Base-by-base conservation (phyloP, 2,888 invertebrate species). In the Aethes cnicana region DNA sequence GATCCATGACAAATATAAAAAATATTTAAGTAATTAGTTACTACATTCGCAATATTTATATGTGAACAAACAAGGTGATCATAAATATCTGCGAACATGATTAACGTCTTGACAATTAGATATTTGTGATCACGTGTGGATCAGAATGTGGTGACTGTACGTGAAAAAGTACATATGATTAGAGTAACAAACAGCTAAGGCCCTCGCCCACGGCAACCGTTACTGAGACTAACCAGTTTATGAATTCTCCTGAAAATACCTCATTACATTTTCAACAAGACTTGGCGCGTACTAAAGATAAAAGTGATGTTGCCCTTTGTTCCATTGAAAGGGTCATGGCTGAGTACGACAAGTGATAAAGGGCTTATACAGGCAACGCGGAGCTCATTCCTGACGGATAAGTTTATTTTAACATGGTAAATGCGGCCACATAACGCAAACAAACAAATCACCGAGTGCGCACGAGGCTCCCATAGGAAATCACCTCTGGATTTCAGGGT, bases 301-400 rank as follows among this genome's bases (percentile, higher is more conserved):
- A 52, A 52, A 32, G 44, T 25, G 43, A 36, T 36, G 21, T 21
- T 28, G 21, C 36, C 21, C 44, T 52, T 52, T 44, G 44, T 52
- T 52, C 37, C 23, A 33, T 37, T 25, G 44, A 37, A 52, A 44
- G 37, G 52, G 52, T 52, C 39, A 46, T 35, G 49, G 21, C 49
- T 26, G 7, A 20, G 35, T 36, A 44, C 23, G 52, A n/a, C 32
- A n/a, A 12, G 21, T 42, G 42, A 39, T 39, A 46, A 33, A 33
- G 39, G 14, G 21, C 32, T 11, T 16, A 20, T 25, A 52, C 32
- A 39, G 39, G 25, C 30, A 36, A 30, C 32, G 21, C 18, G 37
- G 8, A 46, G 25, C 36, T 50, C 32, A 44, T 52, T 37, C 18
- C 30, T 20, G 37, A 12, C 25, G 14, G 44, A 26, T 39, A 52